Base-by-base conservation (phyloP, 2,797 vertebrate genomes). In the Streptopelia turtur region DNA sequence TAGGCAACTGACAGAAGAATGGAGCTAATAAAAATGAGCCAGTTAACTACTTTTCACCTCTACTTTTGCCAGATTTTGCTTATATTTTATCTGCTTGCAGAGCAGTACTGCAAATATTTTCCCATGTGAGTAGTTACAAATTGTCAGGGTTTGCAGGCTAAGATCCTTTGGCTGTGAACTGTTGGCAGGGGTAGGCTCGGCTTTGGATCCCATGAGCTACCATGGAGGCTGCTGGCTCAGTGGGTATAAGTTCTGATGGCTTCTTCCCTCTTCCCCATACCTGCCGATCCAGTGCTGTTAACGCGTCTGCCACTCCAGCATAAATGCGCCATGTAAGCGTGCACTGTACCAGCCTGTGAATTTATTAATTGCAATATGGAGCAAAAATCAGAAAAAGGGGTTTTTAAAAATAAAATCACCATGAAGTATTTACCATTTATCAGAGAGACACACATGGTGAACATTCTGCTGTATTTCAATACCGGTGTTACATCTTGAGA, bases 401-500 rank as follows among this genome's bases (percentile, higher is more conserved):
- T 66, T 94, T 94, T 88, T 47, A 39, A 55, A 97, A 88, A 91
- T 59, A 79, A 96, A 92, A 95, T 96, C 92, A 63, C 94, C 94
- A 82, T 87, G 82, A 96, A 96, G 85, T 89, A 76, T 89, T 89
- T 93, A 37, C 56, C 71, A 30, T 94, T 53, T 96, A 94, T 96
- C 94, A 94, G 77, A 91, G 72, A 86, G 72, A 70, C 4, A 0
- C 49, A 69, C 68, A 89, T 84, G 91, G 90, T 93, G 91, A 97
- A 90, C 91, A 95, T 93, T 93, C 94, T 47, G 28, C 89, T 82
- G 93, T 95, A 87, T 96, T 96, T 96, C 95, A 95, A 72, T 84
- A 84, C 43, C 17, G 30, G 89, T 94, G 82, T 79, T 97, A 83
- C 61, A 61, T 97, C 87, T 96, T 77, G 28, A 68, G 91, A 95